These are phyloP conservation scores for Phyllostomus hastatus DNA, from an alignment of 2,113 vertebrate species.

Conservation along the genomic window DNA sequence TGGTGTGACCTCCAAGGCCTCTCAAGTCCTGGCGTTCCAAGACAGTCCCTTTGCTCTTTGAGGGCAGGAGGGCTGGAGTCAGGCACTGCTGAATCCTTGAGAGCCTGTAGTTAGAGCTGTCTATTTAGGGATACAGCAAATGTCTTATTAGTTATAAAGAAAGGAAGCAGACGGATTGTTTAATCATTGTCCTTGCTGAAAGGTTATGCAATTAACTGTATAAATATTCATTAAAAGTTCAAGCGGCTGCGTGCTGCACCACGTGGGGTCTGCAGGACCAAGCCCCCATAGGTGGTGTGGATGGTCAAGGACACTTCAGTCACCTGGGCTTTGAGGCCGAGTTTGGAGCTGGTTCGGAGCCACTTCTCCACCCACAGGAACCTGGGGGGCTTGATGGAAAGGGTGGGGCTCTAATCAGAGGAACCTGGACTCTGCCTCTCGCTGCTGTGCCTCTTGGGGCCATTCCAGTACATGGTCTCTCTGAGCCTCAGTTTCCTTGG, in stretches of 20 bases:
- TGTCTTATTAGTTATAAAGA: slow-evolving; percentile 85
- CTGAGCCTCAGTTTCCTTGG: slow-evolving; percentile 5
- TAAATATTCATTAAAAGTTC: slow-evolving; percentile 80
- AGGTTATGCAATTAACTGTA: slow-evolving; percentile 80
- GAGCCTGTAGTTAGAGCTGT: slow-evolving; percentile 80
- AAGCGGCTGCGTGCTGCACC: slow-evolving; percentile 27
- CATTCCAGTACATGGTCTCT: background rate
- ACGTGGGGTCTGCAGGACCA: background rate
- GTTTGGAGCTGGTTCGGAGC: background rate
- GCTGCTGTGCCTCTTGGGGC: background rate
- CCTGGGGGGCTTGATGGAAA: background rate
- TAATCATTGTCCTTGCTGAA: slow-evolving; percentile 82
- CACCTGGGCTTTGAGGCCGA: background rate
- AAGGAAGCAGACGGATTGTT: slow-evolving; percentile 79
- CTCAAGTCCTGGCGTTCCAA: background rate
- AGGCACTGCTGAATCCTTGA: slow-evolving; percentile 72
- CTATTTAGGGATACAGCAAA: slow-evolving; percentile 82
- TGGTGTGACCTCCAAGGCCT: background rate
- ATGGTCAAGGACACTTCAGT: background rate
- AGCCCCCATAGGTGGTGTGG: background rate
- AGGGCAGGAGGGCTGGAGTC: slow-evolving; percentile 32
- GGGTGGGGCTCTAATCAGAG: background rate
- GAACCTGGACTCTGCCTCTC: background rate
- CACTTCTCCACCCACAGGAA: background rate
- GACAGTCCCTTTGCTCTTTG: background rate